A percentile compares a stretch with the other conserved stretches of the same genome.
Conservation (phyloP, 1,140 invertebrate species). For the Leptoteleia sp. region DNA sequence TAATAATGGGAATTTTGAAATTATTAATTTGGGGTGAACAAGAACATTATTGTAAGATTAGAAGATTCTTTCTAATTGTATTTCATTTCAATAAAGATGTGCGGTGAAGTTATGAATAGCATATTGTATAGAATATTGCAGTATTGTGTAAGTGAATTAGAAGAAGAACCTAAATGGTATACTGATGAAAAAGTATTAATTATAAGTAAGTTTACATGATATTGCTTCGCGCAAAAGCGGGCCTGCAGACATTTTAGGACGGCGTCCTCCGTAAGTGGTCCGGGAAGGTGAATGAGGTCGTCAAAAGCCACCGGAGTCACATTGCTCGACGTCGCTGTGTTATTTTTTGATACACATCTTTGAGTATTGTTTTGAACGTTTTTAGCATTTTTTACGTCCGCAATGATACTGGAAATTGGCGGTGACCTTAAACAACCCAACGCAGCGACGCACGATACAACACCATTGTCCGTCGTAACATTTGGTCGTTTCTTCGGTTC, state of each 20-base stretch:
- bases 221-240: slow-evolving; percentile 91
- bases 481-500: slow-evolving; percentile 75
- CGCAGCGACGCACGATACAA: slow-evolving; percentile 79
- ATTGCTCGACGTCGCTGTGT: slow-evolving; percentile 40
- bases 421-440: slow-evolving; percentile 74
- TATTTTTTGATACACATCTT: slow-evolving; percentile 71
- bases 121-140: too few relatives aligned
- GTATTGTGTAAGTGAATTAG: too few relatives aligned
- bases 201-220: slow-evolving; percentile 93
- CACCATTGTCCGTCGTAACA: slow-evolving; percentile 72
- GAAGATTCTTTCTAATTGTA: too few relatives aligned
- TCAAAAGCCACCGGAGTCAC: slow-evolving; percentile 83
- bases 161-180: too few relatives aligned
- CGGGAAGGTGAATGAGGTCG: slow-evolving; percentile 94
- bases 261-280: slow-evolving; percentile 95
- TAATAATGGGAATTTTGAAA: too few relatives aligned
- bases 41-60: too few relatives aligned
- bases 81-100: too few relatives aligned
- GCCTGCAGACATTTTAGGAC: slow-evolving; percentile 94
- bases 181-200: too few relatives aligned
- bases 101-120: too few relatives aligned
- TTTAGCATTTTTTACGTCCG: slow-evolving; percentile 75
- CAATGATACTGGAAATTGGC: slow-evolving; percentile 76
- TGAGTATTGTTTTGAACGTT: slow-evolving; percentile 67
- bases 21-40: too few relatives aligned